Conservation (phyloP, 2,113 vertebrate species). For the Oceanites oceanicus region DNA sequence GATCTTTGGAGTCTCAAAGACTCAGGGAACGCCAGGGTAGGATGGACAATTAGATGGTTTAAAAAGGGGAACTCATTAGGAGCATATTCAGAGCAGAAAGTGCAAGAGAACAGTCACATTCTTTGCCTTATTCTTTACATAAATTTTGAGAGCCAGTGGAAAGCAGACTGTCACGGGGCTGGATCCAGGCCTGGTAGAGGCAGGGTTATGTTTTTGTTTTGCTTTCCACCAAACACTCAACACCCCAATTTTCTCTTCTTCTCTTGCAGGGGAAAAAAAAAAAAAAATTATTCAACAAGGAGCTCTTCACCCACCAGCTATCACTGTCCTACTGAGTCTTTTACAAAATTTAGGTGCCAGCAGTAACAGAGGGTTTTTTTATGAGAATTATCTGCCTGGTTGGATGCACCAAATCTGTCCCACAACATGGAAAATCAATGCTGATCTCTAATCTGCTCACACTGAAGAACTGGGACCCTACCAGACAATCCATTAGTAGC, state of each 20-base stretch:
- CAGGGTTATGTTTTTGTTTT: slow-evolving; percentile 23
- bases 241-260: neutral
- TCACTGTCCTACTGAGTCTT: neutral
- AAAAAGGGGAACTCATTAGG: neutral
- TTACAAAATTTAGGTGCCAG: neutral
- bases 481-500: neutral
- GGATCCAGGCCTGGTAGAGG: neutral
- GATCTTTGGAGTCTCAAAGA: neutral
- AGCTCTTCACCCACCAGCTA: neutral
- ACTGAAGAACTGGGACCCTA: neutral
- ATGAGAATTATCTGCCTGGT: neutral
- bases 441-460: neutral
- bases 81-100: neutral
- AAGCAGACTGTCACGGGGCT: slow-evolving; percentile 2
- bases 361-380: neutral
- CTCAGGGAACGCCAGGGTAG: neutral
- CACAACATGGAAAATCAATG: neutral
- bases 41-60: neutral
- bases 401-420: neutral
- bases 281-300: neutral
- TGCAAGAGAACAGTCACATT: slow-evolving; percentile 4
- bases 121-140: slow-evolving; percentile 26
- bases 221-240: slow-evolving; percentile 29
- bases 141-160: slow-evolving; percentile 25
- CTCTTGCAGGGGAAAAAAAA: neutral